Conservation (phyloP, 2,113 vertebrate genomes). For the Pachycephala philippinensis region DNA sequence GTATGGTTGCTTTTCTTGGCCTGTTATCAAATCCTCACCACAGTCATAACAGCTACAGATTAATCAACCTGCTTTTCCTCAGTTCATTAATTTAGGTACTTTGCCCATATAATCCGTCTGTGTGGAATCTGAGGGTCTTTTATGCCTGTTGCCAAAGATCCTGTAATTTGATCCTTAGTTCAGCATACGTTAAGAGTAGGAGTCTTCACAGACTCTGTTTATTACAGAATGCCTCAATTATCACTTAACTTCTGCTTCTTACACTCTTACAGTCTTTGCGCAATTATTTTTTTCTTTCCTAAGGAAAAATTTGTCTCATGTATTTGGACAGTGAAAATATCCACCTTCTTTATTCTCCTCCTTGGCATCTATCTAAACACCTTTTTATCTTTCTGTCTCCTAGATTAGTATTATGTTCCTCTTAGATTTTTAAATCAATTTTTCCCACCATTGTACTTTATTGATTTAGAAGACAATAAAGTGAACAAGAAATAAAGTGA, state of each 20-base stretch:
- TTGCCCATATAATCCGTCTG: background rate
- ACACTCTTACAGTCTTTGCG: background rate
- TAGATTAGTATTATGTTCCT: background rate
- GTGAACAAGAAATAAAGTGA: background rate
- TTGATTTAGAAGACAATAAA: background rate
- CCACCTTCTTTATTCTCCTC: background rate
- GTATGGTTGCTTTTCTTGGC: slow-evolving; percentile 5
- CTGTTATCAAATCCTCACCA: background rate
- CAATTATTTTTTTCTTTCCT: background rate
- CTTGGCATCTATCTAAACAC: background rate
- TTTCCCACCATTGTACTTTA: background rate
- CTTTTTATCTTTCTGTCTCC: background rate
- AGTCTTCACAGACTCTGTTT: background rate
- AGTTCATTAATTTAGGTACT: background rate
- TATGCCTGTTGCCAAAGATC: background rate
- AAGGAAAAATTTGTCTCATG: background rate
- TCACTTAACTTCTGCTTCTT: background rate
- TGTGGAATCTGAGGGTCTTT: background rate
- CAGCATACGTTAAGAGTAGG: background rate
- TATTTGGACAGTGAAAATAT: background rate
- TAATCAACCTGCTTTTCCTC: slow-evolving; percentile 4
- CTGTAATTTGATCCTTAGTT: background rate
- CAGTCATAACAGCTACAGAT: background rate
- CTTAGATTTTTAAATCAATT: background rate
- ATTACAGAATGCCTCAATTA: background rate